phyloP scores from a whole-genome alignment of 2,888 invertebrate genomes.

The Apamea monoglypha region DNA sequence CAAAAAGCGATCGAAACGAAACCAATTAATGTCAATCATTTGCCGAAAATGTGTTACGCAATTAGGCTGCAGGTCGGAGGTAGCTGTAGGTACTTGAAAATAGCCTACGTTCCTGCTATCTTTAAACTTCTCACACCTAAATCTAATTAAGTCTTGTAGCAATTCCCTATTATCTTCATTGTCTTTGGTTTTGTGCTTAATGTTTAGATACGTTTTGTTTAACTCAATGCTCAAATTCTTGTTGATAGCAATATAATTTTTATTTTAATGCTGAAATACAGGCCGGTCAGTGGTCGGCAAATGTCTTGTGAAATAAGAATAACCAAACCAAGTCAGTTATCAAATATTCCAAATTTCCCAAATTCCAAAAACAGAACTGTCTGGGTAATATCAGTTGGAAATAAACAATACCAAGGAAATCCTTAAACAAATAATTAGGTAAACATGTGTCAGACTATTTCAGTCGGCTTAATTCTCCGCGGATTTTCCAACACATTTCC shows the following conservation, averaged over 20 bases:
- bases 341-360: not conserved
- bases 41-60: no score
- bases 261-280: not conserved
- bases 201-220: not conserved
- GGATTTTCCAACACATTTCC: constrained; percentile 57
- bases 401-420: constrained; percentile 19
- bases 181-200: not conserved
- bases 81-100: no score
- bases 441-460: constrained; percentile 26
- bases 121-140: not conserved
- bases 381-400: not conserved
- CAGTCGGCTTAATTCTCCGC: constrained; percentile 2
- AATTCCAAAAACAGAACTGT: not conserved
- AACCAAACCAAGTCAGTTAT: not conserved
- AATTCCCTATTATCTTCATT: not conserved
- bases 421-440: constrained; percentile 5
- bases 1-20: no score
- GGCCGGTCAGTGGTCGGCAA: not conserved
- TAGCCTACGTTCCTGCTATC: not conserved
- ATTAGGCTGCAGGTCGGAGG: no score
- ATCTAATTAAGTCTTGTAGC: not conserved
- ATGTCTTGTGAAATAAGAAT: not conserved
- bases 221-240: not conserved
- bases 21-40: no score
- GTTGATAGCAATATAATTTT: not conserved